Conservation (phyloP, 2,113 vertebrate genomes). For the Plestiodon gilberti region DNA sequence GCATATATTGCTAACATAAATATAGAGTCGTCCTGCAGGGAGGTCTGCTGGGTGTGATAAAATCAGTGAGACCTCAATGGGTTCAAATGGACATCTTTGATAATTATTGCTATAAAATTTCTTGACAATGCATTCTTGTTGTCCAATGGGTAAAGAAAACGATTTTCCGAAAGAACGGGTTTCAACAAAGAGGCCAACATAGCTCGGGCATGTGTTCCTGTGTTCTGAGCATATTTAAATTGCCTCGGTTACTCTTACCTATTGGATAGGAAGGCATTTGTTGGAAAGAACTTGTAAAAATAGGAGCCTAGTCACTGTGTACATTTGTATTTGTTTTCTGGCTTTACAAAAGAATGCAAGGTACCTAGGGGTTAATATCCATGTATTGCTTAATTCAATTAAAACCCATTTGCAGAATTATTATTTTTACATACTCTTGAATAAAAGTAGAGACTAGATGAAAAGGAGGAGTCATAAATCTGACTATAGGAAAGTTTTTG, state of each 20-base stretch:
- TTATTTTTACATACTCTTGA: constrained; percentile 28
- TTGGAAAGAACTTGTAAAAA: constrained; percentile 63
- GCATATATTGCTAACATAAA: constrained; percentile 99
- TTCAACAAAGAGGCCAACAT: constrained; percentile 75
- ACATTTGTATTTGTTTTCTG: constrained; percentile 49
- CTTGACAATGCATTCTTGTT: constrained; percentile 84
- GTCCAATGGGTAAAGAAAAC: constrained; percentile 81
- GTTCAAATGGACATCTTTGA: constrained; percentile 95
- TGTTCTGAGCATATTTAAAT: constrained; percentile 73
- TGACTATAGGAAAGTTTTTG: constrained; percentile 50
- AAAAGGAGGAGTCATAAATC: constrained; percentile 30
- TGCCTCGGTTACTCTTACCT: constrained; percentile 65
- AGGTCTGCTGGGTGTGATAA: constrained; percentile 89
- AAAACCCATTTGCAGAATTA: constrained; percentile 63
- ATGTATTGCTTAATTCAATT: constrained; percentile 69
- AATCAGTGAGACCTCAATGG: constrained; percentile 87
- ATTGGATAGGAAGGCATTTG: constrained; percentile 57
- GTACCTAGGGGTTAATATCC: constrained; percentile 64
- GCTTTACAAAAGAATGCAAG: constrained; percentile 24
- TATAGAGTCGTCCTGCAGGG: constrained; percentile 87
- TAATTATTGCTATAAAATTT: constrained; percentile 90
- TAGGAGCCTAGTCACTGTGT: not conserved
- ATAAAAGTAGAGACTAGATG: constrained; percentile 43
- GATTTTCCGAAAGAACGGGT: constrained; percentile 80
- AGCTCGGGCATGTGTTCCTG: constrained; percentile 62